Evolutionary conservation across 2,113 vertebrate genomes (phyloP).

Genomic region (Halcyon senegalensis): DNA sequence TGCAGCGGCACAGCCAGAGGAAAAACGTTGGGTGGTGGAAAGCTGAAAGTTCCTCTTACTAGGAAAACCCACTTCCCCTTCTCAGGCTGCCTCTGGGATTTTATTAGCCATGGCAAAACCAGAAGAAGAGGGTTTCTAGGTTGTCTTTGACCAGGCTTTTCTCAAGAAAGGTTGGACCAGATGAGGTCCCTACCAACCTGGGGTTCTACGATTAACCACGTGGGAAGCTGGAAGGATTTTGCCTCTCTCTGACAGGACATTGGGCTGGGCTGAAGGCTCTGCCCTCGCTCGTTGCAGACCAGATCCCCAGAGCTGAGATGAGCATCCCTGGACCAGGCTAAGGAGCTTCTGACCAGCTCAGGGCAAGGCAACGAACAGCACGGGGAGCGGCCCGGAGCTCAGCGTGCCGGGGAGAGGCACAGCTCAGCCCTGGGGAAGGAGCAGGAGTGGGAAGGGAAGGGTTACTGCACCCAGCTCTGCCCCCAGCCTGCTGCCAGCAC

Average conservation of each 20-base stretch:
- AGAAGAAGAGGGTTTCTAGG: not conserved
- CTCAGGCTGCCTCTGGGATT: not conserved
- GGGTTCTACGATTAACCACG: not conserved
- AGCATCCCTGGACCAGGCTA: not conserved
- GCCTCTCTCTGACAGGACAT: not conserved
- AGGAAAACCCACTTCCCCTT: slow-evolving; percentile 21
- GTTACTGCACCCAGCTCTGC: not conserved
- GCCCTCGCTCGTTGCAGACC: not conserved
- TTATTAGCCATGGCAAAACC: not conserved
- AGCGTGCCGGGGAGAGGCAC: rapidly evolving
- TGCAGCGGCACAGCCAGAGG: not conserved
- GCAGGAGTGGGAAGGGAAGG: not conserved
- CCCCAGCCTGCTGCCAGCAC: not conserved
- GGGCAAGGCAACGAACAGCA: not conserved
- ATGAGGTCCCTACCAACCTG: not conserved
- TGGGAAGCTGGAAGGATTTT: not conserved
- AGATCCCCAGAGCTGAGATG: not conserved
- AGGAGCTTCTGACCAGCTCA: not conserved
- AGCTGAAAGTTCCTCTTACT: not conserved
- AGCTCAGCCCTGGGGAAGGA: not conserved
- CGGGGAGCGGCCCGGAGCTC: not conserved
- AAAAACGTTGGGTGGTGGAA: not conserved
- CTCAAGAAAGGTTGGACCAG: not conserved
- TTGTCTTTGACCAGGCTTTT: not conserved
- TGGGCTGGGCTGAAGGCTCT: not conserved